Conservation (phyloP, 2,888 invertebrate genomes). For the Dasysyrphus albostriatus region DNA sequence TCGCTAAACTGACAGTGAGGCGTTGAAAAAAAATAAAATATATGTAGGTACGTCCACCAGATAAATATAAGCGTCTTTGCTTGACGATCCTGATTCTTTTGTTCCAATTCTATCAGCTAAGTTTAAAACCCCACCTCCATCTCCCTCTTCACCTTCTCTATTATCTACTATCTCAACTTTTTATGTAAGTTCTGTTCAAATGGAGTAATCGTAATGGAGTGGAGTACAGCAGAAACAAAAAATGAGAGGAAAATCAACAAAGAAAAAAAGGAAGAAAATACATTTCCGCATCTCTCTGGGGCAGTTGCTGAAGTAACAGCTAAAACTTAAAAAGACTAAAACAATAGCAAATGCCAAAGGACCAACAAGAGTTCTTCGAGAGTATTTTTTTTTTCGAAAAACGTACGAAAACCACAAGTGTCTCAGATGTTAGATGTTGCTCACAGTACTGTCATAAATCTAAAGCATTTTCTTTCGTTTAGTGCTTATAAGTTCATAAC, state of each 20-base stretch:
- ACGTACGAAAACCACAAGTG: conserved; percentile 34
- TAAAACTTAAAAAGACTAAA: conserved; percentile 33
- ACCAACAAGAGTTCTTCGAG: conserved; percentile 43
- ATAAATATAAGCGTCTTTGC: conserved; percentile 60
- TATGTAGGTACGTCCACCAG: conserved; percentile 25
- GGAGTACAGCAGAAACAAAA: neutral
- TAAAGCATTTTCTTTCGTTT: conserved; percentile 43
- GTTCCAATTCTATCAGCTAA: conserved; percentile 12
- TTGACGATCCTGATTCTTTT: conserved; percentile 31
- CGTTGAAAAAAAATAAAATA: neutral
- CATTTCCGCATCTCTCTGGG: conserved; percentile 43
- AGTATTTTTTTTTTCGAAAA: neutral
- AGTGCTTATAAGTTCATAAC: neutral
- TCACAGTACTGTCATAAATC: conserved; percentile 56
- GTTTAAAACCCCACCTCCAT: no score
- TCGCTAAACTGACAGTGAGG: conserved; percentile 29
- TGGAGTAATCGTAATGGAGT: conserved; percentile 29
- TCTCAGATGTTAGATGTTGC: conserved; percentile 2
- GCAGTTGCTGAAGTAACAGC: conserved; percentile 39
- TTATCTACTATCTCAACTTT: conserved; percentile 48
- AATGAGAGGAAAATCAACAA: conserved; percentile 8
- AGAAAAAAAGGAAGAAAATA: conserved; percentile 27
- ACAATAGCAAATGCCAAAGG: conserved; percentile 53
- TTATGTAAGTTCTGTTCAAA: conserved; percentile 23
- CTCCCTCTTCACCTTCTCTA: neutral